phyloP scores from a whole-genome alignment of 2,797 vertebrate species.

The Hypotaenidia philippensis region DNA sequence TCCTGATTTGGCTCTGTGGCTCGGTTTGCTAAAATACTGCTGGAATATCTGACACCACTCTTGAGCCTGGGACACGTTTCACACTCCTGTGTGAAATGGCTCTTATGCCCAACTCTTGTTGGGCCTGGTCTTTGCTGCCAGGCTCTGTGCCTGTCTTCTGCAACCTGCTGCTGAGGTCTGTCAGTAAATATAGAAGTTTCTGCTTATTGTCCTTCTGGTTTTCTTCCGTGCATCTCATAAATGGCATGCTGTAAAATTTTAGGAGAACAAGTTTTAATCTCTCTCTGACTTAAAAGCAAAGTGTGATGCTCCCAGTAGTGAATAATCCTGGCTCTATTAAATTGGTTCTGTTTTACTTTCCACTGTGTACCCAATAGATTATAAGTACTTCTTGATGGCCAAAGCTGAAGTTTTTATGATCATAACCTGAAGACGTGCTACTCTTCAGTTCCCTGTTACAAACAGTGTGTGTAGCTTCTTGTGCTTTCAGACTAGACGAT shows the following conservation, averaged over 20 bases:
- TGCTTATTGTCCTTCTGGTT: conserved; percentile 21
- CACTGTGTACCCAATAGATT: not conserved
- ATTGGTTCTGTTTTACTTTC: not conserved
- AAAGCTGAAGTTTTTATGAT: not conserved
- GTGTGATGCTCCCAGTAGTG: not conserved
- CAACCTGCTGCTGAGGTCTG: not conserved
- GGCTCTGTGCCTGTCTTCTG: not conserved
- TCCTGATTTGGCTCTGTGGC: not conserved
- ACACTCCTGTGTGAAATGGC: not conserved
- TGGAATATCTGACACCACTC: not conserved
- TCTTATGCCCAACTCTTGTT: not conserved
- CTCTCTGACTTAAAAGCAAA: not conserved
- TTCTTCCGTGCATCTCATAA: not conserved
- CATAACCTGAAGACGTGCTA: not conserved
- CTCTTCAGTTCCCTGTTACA: not conserved
- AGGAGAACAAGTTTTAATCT: not conserved
- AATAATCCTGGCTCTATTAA: not conserved
- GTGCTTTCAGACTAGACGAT: not conserved
- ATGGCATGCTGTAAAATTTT: not conserved
- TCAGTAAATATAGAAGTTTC: not conserved
- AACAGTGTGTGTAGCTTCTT: not conserved
- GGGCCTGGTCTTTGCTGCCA: not conserved
- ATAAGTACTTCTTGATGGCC: not conserved
- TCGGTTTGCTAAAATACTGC: not conserved
- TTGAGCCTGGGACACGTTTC: not conserved